A percentile compares a stretch with the other conserved stretches of the same genome.
Evolutionary conservation across 2,888 invertebrate genomes (phyloP).

Genomic region (Caenorhabditis wallacei): DNA sequence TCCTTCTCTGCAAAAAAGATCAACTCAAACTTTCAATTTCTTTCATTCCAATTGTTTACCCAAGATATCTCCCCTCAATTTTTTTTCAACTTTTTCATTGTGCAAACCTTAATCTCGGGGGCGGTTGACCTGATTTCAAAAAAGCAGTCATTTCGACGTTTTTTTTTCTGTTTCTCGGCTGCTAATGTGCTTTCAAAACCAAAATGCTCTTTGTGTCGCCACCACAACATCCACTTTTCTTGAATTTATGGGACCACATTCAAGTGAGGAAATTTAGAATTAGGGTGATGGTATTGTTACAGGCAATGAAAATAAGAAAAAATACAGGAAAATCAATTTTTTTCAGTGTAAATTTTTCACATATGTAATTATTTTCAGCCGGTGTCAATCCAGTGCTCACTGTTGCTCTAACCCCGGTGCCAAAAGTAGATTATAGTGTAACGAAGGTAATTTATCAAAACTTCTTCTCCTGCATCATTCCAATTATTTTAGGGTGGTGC

Average conservation of each 20-base stretch:
- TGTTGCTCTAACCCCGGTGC: constrained; percentile 76
- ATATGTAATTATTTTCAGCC: constrained; percentile 66
- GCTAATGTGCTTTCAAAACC: constrained; percentile 47
- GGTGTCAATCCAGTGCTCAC: constrained; percentile 81
- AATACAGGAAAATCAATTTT: no score
- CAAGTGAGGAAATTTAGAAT: constrained; percentile 22
- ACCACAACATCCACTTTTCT: constrained; percentile 37
- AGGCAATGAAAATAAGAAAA: no score
- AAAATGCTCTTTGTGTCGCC: constrained; percentile 37
- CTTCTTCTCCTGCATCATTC: no score
- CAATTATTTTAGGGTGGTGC: constrained; percentile 76
- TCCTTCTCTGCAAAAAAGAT: neutral
- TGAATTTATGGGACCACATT: constrained; percentile 27
- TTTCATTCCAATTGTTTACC: constrained; percentile 36
- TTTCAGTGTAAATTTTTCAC: no score
- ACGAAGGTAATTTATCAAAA: constrained; percentile 77
- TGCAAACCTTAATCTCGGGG: constrained; percentile 44
- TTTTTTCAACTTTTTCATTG: constrained; percentile 18
- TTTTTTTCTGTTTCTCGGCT: neutral
- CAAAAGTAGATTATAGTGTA: constrained; percentile 80
- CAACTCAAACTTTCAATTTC: neutral
- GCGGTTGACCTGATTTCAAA: constrained; percentile 33
- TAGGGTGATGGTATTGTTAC: neutral
- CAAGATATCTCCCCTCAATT: constrained; percentile 21
- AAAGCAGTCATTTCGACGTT: constrained; percentile 26